Base-by-base conservation (phyloP, 2,797 vertebrate species). In the Ficedula albicollis region DNA sequence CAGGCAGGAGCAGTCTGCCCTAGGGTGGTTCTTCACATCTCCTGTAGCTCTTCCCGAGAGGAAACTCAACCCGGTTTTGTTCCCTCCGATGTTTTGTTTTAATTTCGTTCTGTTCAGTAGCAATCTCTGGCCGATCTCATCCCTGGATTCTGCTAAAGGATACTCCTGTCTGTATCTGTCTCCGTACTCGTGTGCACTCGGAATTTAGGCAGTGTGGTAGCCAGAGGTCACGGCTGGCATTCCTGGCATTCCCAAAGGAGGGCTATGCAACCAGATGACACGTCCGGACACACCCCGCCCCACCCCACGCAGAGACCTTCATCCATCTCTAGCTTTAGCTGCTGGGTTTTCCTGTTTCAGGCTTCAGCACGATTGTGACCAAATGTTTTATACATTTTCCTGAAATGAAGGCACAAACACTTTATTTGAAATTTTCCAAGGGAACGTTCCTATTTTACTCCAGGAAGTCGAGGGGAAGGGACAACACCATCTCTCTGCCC, bases 341-440 rank as follows among this genome's bases (percentile, higher is more conserved):
- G 98, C 98, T 98, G 98, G 97, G 97, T 97, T 98, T 93, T 95
- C 98, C 96, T 97, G 94, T 98, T 98, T 97, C 97, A 98, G 98
- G 98, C 98, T 98, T 99, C 98, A 98, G 98, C 98, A 98, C 98
- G 98, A 98, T 95, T 91, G 98, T 99, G 99, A 99, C 99, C 98
- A 99, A 99, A 99, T 98, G 96, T 98, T 99, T 99, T 99, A 51
- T 98, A 98, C 94, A 59, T 96, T 93, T 97, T 97, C 97, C 97
- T 98, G 96, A 97, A 78, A 96, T 27, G 96, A 98, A 98, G 98
- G 98, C 98, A 98, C 99, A 99, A 98, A 99, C 98, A 77, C 95
- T 91, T 97, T 90, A 56, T 96, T 98, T 97, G 98, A 97, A 88
- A 85, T 97, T 97, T 97, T 93, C 78, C 78, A 95, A 58, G 84